Percentiles rank a stretch among this genome's conserved stretches.
phyloP scores from a whole-genome alignment of 2,888 invertebrate genomes.

The Crocallis elinguaria region DNA sequence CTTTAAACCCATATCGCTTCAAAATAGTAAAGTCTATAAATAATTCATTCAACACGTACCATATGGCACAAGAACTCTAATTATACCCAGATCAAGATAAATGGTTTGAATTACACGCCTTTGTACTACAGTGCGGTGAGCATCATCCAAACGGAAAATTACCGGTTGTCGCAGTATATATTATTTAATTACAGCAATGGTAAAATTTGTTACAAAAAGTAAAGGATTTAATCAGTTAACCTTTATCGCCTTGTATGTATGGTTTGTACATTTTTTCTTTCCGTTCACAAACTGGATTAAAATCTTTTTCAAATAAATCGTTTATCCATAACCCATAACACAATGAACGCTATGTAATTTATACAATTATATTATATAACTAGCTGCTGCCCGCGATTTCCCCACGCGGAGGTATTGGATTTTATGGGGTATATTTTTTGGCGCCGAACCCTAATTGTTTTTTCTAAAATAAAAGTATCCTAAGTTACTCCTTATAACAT shows the following conservation, averaged over 20 bases:
- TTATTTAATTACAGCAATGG: constrained; percentile 15
- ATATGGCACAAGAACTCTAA: constrained; percentile 48
- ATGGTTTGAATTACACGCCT: constrained; percentile 44
- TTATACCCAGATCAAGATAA: constrained; percentile 44
- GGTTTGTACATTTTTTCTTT: background rate
- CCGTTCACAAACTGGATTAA: too few species aligned
- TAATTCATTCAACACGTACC: constrained; percentile 50
- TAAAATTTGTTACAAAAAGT: background rate
- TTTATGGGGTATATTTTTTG: too few species aligned
- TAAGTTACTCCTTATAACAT: too few species aligned
- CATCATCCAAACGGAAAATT: constrained; percentile 46
- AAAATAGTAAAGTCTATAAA: constrained; percentile 35
- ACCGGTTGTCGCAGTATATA: constrained; percentile 21
- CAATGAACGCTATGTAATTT: too few species aligned
- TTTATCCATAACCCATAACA: too few species aligned
- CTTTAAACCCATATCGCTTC: background rate
- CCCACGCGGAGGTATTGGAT: too few species aligned
- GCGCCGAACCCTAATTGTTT: too few species aligned
- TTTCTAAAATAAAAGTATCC: too few species aligned
- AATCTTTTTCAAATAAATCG: background rate
- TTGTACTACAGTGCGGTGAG: constrained; percentile 32
- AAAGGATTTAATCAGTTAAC: background rate
- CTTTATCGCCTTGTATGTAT: background rate
- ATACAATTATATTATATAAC: too few species aligned
- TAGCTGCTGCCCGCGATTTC: too few species aligned